Evolutionary conservation across 1,140 invertebrate species (phyloP).

Genomic region (Melitaea cinxia): DNA sequence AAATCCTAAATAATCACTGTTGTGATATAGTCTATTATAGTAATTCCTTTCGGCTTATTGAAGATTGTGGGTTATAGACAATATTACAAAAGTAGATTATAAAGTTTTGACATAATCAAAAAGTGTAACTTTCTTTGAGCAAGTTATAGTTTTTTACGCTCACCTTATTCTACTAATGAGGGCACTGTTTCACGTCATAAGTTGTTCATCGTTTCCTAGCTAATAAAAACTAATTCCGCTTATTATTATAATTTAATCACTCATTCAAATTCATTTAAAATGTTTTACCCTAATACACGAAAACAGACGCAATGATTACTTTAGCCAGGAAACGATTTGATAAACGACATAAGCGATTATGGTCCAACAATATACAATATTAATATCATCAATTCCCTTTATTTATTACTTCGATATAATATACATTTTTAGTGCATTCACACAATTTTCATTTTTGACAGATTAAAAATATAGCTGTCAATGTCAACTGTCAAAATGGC

Average conservation of each 20-base stretch:
- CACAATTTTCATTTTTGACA: not conserved
- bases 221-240: not conserved
- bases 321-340: not conserved
- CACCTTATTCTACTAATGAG: not conserved
- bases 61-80: too few relatives aligned
- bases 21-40: too few relatives aligned
- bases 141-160: not conserved
- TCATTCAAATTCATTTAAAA: too few relatives aligned
- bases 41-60: too few relatives aligned
- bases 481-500: too few relatives aligned
- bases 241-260: too few relatives aligned
- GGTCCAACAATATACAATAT: not conserved
- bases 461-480: not conserved
- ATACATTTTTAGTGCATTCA: not conserved
- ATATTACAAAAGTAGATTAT: too few relatives aligned
- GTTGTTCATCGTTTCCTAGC: not conserved
- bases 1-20: too few relatives aligned
- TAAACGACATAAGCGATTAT: not conserved
- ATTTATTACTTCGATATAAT: not conserved
- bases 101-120: too few relatives aligned
- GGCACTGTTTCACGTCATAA: not conserved
- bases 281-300: too few relatives aligned
- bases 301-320: too few relatives aligned
- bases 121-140: too few relatives aligned
- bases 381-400: conserved; percentile 11